Conservation (phyloP, 2,888 invertebrate genomes). For the Drosophila emarginata region DNA sequence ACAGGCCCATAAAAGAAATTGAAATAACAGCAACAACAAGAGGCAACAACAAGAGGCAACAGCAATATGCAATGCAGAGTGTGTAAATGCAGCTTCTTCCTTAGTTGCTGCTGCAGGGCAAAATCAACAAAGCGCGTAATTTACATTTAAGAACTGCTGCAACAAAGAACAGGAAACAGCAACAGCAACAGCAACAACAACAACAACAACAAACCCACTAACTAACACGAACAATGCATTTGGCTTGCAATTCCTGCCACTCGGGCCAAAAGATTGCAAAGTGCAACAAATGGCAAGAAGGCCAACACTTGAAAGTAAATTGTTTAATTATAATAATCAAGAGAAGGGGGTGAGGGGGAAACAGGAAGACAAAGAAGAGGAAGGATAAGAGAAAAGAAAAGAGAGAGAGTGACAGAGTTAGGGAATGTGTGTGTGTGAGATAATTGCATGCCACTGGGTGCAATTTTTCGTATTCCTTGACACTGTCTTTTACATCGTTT, state of each 20-base stretch:
- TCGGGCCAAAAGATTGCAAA: conserved; percentile 34
- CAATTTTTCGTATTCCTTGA: too few species aligned
- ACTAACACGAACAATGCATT: conserved; percentile 44
- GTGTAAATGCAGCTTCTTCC: conserved; percentile 9
- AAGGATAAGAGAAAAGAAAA: not conserved
- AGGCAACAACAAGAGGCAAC: conserved; percentile 3
- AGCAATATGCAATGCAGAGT: conserved; percentile 4
- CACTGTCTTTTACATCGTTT: too few species aligned
- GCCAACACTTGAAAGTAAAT: conserved; percentile 66
- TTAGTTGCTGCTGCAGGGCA: conserved; percentile 39
- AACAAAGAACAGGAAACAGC: conserved; percentile 69
- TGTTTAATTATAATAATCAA: conserved; percentile 74
- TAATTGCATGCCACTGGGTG: too few species aligned
- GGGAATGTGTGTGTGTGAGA: not conserved
- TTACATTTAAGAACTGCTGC: conserved; percentile 70
- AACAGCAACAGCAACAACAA: conserved; percentile 36
- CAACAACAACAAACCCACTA: conserved; percentile 16
- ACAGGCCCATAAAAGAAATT: conserved; percentile 25
- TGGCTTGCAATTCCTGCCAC: conserved; percentile 36
- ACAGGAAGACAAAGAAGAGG: not conserved
- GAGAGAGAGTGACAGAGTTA: not conserved
- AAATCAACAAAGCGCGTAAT: conserved; percentile 75
- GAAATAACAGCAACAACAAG: conserved; percentile 14
- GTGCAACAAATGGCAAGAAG: conserved; percentile 60
- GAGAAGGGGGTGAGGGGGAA: conserved; percentile 29